These are phyloP conservation scores for Tapirus terrestris DNA, from an alignment of 2,113 vertebrate species.

Conservation along the genomic window DNA sequence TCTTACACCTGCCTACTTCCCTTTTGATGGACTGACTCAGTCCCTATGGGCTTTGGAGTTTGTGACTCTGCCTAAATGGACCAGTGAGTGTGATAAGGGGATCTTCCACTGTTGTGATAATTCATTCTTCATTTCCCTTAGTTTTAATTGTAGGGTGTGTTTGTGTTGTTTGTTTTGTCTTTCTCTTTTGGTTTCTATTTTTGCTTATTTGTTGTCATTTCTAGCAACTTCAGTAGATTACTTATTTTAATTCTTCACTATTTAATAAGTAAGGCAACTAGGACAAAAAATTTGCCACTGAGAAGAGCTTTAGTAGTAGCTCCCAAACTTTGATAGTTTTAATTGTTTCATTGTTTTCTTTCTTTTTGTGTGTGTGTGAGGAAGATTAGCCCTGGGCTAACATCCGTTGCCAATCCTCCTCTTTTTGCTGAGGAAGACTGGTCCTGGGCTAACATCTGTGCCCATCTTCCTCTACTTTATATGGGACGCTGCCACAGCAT, in stretches of 20 bases:
- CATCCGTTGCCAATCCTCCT: too few relatives aligned
- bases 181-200: neutral
- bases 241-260: neutral
- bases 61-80: neutral
- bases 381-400: too few relatives aligned
- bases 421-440: too few relatives aligned
- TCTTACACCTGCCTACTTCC: neutral
- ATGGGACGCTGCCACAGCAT: too few relatives aligned
- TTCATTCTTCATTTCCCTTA: neutral
- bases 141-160: neutral
- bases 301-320: neutral
- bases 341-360: neutral
- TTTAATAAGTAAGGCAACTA: neutral
- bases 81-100: neutral
- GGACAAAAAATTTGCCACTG: neutral
- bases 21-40: neutral
- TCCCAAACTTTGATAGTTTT: neutral
- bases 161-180: neutral
- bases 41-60: neutral
- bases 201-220: neutral
- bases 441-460: too few relatives aligned
- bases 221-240: neutral
- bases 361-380: neutral
- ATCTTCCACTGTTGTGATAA: neutral
- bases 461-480: too few relatives aligned